Percentiles rank a stretch among this genome's conserved stretches.
These are phyloP conservation scores for Cataglyphis altisquamis DNA, from an alignment of 2,888 invertebrate genomes.

Conservation along the genomic window DNA sequence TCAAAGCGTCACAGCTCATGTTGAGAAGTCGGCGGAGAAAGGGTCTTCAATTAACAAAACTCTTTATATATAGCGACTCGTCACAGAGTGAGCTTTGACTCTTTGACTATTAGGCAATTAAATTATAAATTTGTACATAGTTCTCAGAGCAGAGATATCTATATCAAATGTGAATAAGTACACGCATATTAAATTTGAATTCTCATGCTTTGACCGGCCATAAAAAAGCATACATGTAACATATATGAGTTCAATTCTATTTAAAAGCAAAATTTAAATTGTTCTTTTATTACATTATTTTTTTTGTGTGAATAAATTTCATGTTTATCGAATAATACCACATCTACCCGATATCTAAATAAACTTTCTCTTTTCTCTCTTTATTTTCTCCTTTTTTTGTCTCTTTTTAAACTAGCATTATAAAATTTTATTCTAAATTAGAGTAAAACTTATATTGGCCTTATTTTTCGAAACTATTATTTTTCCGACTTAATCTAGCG, in stretches of 20 bases:
- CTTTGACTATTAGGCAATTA: slow-evolving; percentile 27
- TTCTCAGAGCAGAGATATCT: neutral
- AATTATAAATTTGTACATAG: neutral
- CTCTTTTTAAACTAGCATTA: neutral
- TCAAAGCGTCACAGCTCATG: slow-evolving; percentile 70
- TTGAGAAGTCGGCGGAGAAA: slow-evolving; percentile 49
- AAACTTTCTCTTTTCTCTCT: neutral
- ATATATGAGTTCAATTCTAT: neutral
- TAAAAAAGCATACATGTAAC: neutral
- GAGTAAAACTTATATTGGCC: slow-evolving; percentile 2
- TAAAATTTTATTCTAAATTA: neutral
- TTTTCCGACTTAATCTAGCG: neutral
- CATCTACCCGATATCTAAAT: neutral
- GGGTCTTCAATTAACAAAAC: slow-evolving; percentile 53
- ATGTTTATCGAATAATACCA: neutral
- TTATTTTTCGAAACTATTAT: neutral
- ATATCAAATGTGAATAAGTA: neutral
- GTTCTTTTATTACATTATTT: neutral
- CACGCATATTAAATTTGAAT: neutral
- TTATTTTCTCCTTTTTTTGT: neutral
- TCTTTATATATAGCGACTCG: slow-evolving; percentile 60
- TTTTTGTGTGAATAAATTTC: neutral
- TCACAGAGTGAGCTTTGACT: slow-evolving; percentile 29
- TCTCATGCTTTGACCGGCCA: neutral
- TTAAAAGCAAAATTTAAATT: neutral